These are phyloP conservation scores for Anableps anableps DNA, from an alignment of 2,797 vertebrate species.

Conservation along the genomic window DNA sequence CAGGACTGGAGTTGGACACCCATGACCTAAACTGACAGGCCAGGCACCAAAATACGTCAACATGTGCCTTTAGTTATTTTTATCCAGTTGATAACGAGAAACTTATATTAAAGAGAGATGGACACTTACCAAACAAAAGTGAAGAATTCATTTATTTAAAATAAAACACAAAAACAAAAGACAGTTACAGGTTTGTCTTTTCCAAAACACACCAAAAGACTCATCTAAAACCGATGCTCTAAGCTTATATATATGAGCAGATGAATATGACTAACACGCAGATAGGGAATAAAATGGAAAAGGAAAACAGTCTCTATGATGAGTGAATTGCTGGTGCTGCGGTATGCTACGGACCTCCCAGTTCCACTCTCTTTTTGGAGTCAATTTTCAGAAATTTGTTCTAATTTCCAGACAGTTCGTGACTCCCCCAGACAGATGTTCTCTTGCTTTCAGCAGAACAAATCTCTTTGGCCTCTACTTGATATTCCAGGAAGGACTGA, in stretches of 20 bases:
- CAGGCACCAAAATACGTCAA: no score
- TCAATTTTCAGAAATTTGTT: background rate
- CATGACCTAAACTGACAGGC: background rate
- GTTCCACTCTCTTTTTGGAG: background rate
- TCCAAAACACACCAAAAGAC: background rate
- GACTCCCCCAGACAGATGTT: background rate
- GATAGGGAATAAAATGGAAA: background rate
- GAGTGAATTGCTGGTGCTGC: no score
- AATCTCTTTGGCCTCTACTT: background rate
- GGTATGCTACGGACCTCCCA: background rate
- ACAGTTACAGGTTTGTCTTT: background rate
- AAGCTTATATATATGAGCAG: background rate
- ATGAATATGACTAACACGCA: background rate
- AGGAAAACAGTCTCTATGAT: background rate
- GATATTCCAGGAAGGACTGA: background rate
- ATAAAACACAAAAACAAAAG: background rate
- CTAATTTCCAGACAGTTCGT: background rate
- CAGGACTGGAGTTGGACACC: background rate
- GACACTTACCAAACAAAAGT: background rate
- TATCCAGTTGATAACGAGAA: background rate
- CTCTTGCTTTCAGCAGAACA: background rate
- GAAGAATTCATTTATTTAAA: background rate
- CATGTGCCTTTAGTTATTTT: no score
- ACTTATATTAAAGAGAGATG: background rate
- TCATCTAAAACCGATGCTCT: background rate